These are phyloP conservation scores for Lepus timidus DNA, from an alignment of 2,113 vertebrate species.

Conservation along the genomic window DNA sequence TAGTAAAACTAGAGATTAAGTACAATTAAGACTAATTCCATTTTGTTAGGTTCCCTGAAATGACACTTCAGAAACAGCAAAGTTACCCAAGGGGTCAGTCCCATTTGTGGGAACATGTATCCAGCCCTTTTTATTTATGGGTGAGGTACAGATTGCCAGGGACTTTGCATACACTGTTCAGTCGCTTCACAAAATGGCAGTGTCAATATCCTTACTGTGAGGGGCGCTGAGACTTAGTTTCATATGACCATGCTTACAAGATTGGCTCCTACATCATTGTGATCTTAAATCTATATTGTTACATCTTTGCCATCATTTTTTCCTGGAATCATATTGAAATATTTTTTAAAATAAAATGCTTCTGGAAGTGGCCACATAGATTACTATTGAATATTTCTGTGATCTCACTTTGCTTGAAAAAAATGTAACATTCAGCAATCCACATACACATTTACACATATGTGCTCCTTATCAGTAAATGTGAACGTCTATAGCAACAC, in stretches of 20 bases:
- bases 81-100: not conserved
- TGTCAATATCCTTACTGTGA: not conserved
- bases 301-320: not conserved
- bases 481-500: not conserved
- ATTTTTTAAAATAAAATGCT: not conserved
- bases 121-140: not conserved
- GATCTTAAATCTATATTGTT: not conserved
- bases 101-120: not conserved
- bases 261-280: not conserved
- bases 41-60: not conserved
- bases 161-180: not conserved
- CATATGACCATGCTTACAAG: not conserved
- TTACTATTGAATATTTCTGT: not conserved
- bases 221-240: not conserved
- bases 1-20: not conserved
- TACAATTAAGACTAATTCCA: not conserved
- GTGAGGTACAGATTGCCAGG: not conserved
- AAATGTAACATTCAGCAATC: not conserved
- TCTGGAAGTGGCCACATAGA: not conserved
- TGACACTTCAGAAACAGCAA: not conserved
- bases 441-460: not conserved
- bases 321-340: not conserved
- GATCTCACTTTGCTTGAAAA: slow-evolving; percentile 2
- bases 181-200: not conserved
- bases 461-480: not conserved